Evolutionary conservation across 2,888 invertebrate species (phyloP).

Genomic region (Cerastis leucographa): DNA sequence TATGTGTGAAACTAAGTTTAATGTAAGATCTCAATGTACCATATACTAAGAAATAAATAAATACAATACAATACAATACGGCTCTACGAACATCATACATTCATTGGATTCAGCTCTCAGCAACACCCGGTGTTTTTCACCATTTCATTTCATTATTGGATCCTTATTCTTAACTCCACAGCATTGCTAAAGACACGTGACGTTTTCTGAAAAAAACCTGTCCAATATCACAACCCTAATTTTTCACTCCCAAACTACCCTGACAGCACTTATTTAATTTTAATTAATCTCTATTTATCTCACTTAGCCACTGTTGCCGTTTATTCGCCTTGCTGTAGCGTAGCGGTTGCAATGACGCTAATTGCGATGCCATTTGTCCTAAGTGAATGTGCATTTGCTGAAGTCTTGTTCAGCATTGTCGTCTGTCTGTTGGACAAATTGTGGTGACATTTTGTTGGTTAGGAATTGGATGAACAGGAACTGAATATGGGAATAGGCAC

Average conservation of each 20-base stretch:
- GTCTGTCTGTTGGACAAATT: constrained; percentile 11
- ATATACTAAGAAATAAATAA: too few species aligned
- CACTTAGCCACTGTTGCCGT: constrained; percentile 35
- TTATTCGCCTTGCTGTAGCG: constrained; percentile 37
- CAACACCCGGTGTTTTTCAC: too few species aligned
- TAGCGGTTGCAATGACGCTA: constrained; percentile 60
- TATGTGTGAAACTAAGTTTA: too few species aligned
- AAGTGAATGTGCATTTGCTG: constrained; percentile 54
- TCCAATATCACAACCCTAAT: background rate
- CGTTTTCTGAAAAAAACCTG: background rate
- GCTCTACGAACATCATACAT: too few species aligned
- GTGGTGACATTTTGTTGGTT: constrained; percentile 4
- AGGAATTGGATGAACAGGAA: background rate
- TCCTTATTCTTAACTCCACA: too few species aligned
- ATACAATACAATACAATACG: too few species aligned
- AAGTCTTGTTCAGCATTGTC: constrained; percentile 41
- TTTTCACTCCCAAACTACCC: background rate
- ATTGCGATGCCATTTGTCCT: constrained; percentile 63
- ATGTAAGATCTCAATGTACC: too few species aligned
- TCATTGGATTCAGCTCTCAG: too few species aligned
- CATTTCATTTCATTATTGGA: too few species aligned
- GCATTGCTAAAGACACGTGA: too few species aligned
- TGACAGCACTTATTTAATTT: constrained; percentile 23
- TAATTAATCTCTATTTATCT: constrained; percentile 55
- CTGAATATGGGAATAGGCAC: background rate